Evolutionary conservation across 2,888 invertebrate species (phyloP), one percentile per base, ranked within the genome.

Genomic region (Drosophila vallismaia): DNA sequence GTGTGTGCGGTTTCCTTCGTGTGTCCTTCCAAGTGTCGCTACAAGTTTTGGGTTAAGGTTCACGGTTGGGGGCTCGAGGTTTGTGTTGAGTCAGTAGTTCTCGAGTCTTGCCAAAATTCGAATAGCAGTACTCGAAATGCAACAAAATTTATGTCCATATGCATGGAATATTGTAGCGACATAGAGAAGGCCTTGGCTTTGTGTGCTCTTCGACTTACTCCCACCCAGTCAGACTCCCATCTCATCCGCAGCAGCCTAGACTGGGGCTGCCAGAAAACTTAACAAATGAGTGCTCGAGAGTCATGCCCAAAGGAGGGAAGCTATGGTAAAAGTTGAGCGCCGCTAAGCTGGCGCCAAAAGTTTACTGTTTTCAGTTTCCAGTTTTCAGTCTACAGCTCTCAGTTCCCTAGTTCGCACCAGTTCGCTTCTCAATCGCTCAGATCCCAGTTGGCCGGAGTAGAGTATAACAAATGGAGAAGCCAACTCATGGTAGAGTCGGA

Each of bases 81-180:
- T 10, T 4, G n/a, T 9, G 26, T 44, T 44, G 36, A 60, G 63
- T 36, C 63, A 63, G 59, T 33, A 46, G 46, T 50, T 40, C 57
- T 29, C 12, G 14, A 31, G 49, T 29, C 57, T 12, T 51, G 58
- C 60, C 55, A 42, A 48, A 33, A 19, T 2, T 19, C 19, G 2
- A 19, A 19, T 38, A 28, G 60, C 46, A 60, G 38, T 60, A 59
- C 60, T 60, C 46, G 46, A 59, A 64, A 67, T 46, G 68, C 56
- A 66, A 60, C 54, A 49, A 60, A 79, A 80, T 80, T 85, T 79
- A 86, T 80, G 86, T 71, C 79, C 80, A 85, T 85, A 80, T 80
- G 80, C 86, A 80, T 81, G 85, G 68, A 73, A 72, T 60, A 49
- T 66, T 55, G 66, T 71, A 60, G 40, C 40, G 40, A 40, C 24